phyloP scores from a whole-genome alignment of 2,113 vertebrate species.

The Hymenochirus boettgeri region DNA sequence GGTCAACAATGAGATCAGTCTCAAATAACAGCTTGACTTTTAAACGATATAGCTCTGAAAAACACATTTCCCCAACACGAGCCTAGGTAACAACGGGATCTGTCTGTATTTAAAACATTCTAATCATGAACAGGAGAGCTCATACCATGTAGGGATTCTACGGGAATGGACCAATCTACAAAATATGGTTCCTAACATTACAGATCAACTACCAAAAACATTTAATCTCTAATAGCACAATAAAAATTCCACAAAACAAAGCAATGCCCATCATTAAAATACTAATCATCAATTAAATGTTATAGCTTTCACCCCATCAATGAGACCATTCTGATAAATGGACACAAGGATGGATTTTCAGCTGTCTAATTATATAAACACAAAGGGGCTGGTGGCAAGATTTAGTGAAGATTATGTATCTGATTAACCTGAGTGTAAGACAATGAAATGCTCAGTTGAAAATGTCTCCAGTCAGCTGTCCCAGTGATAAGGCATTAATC shows the following conservation, averaged over 20 bases:
- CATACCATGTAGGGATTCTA: too few relatives aligned
- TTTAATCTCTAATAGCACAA: slow-evolving; percentile 7
- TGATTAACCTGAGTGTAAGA: slow-evolving; percentile 38
- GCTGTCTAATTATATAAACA: slow-evolving; percentile 42
- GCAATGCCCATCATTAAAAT: slow-evolving; percentile 33
- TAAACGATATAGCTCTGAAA: too few relatives aligned
- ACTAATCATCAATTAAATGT: slow-evolving; percentile 39
- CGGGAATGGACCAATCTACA: slow-evolving; percentile 7
- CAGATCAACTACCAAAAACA: slow-evolving; percentile 9
- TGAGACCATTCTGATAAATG: slow-evolving; percentile 31
- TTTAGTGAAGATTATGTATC: slow-evolving; percentile 40
- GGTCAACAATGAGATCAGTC: too few relatives aligned
- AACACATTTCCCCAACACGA: too few relatives aligned
- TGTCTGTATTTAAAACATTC: too few relatives aligned
- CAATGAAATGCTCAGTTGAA: slow-evolving; percentile 34
- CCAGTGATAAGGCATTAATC: slow-evolving; percentile 37
- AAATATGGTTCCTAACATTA: slow-evolving; percentile 23
- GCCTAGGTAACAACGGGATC: too few relatives aligned
- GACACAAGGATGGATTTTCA: slow-evolving; percentile 31
- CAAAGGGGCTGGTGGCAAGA: slow-evolving; percentile 27
- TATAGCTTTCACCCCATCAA: slow-evolving; percentile 22
- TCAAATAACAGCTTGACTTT: too few relatives aligned
- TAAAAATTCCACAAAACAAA: slow-evolving; percentile 12
- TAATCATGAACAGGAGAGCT: too few relatives aligned
- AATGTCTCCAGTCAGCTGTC: slow-evolving; percentile 36